Evolutionary conservation across 1,140 invertebrate genomes (phyloP), one percentile per base, ranked within the genome.

Genomic region (Streblospio benedicti): DNA sequence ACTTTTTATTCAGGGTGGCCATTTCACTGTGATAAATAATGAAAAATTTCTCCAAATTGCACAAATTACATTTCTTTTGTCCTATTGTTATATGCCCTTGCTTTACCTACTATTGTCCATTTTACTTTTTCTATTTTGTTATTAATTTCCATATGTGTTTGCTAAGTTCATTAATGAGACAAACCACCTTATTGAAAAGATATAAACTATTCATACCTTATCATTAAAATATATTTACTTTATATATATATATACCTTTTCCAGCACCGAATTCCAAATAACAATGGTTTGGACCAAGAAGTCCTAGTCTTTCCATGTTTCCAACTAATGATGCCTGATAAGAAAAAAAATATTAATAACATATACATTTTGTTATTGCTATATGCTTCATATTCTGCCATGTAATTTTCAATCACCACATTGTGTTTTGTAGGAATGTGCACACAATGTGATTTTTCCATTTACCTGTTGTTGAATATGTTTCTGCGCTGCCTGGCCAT

Each of bases 221-320:
- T n/a, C n/a, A n/a, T n/a, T n/a, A n/a, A n/a, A n/a, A n/a, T n/a
- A n/a, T n/a, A n/a, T n/a, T n/a, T n/a, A n/a, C 14, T 23, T n/a
- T 1, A 18, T 18, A 27, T 41, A 59, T 55, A 60, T 32, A 27
- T 55, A 69, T 77, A 83, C 89, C 90, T 83, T 87, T 89, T n/a
- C 90, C 90, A 27, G 89, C 89, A 6, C 90, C 90, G 73, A 91
- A 86, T 75, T 93, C 90, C 54, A 92, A 83, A 69, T 83, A 90
- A 50, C 61, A 67, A n/a, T 59, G 56, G 16, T 61, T 60, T 50
- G 63, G 59, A 27, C 59, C 57, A 16, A 75, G 59, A 18, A 72
- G 61, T 23, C 59, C 59, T 35, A 69, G 33, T 18, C 63, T 59
- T 0, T 71, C 65, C 45, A 75, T 47, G 59, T 75, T 69, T 53